Evolutionary conservation across 2,888 invertebrate genomes (phyloP).

Genomic region (Physocephala rufipes): DNA sequence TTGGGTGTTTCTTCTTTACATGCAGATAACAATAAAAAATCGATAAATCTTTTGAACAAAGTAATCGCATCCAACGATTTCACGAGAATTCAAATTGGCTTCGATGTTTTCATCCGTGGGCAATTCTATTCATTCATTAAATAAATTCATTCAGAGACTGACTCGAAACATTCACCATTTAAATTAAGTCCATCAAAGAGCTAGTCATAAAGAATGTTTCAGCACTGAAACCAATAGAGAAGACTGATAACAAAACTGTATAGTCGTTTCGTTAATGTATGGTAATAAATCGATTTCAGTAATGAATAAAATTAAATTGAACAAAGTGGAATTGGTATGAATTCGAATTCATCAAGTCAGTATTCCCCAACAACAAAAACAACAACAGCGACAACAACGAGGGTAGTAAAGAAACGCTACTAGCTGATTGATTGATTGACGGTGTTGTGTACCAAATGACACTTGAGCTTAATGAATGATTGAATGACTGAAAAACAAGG

Average conservation of each 20-base stretch:
- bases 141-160: constrained; percentile 4
- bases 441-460: neutral
- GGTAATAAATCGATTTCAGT: constrained; percentile 24
- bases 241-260: neutral
- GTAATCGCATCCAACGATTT: neutral
- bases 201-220: constrained; percentile 44
- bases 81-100: constrained; percentile 14
- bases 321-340: neutral
- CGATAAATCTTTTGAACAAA: too few species aligned
- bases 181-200: constrained; percentile 39
- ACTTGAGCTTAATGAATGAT: neutral
- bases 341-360: neutral
- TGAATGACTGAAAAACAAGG: neutral
- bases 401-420: neutral
- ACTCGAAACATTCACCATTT: neutral
- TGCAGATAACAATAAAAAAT: too few species aligned
- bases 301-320: neutral
- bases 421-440: neutral
- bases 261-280: constrained; percentile 20
- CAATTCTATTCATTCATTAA: constrained; percentile 21
- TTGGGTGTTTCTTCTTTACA: too few species aligned
- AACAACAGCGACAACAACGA: neutral
- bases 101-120: constrained; percentile 2
- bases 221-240: constrained; percentile 23
- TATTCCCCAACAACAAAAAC: neutral